Percentiles rank a stretch among this genome's conserved stretches.
These are phyloP conservation scores for Capromys pilorides DNA, from an alignment of 2,797 vertebrate genomes.

Conservation along the genomic window DNA sequence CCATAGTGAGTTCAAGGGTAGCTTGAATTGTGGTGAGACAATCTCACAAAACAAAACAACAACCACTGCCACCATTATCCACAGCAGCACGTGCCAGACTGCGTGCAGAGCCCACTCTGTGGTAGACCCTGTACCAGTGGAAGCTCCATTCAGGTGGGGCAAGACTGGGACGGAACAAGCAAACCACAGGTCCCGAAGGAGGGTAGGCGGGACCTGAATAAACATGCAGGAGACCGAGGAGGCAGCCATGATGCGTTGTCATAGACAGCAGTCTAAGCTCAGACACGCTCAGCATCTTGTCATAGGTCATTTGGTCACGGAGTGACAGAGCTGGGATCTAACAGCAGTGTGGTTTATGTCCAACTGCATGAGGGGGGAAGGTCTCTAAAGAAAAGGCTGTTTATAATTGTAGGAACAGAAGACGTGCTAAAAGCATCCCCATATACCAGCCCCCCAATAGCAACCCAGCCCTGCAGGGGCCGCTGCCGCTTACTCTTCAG, in stretches of 20 bases:
- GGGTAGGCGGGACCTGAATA: not conserved
- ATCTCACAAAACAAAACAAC: not conserved
- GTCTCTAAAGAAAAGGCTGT: not conserved
- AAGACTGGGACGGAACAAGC: not conserved
- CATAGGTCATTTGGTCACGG: not conserved
- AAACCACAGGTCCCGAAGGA: accelerated
- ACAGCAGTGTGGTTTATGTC: not conserved
- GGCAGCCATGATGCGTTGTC: too few species aligned
- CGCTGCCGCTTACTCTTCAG: not conserved
- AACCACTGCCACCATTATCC: not conserved
- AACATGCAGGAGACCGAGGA: not conserved
- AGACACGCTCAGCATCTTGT: not conserved
- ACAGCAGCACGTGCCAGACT: not conserved
- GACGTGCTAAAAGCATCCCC: not conserved
- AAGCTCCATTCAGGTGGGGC: not conserved
- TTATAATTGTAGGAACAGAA: not conserved
- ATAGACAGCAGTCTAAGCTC: not conserved
- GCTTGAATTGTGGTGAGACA: not conserved
- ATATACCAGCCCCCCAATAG: not conserved
- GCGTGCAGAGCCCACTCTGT: accelerated
- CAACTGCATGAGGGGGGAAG: not conserved
- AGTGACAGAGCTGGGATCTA: not conserved
- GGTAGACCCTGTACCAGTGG: not conserved
- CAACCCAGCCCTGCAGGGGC: not conserved
- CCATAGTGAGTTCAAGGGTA: not conserved